phyloP scores from a whole-genome alignment of 2,113 vertebrate species.

The Peromyscus polionotus region DNA sequence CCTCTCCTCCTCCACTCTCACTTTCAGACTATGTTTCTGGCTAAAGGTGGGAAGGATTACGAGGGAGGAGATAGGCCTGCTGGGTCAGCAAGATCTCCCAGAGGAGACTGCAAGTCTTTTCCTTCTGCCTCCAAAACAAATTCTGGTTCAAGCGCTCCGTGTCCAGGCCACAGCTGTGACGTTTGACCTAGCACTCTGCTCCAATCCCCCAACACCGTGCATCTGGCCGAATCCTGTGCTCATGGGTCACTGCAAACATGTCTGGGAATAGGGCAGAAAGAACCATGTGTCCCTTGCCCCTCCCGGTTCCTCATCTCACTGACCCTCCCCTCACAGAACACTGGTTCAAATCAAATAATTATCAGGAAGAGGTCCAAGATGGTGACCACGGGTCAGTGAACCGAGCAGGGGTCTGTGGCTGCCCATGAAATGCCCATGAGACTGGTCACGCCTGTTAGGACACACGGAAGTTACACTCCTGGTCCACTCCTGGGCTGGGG shows the following conservation, averaged over 20 bases:
- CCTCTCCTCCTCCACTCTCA: background rate
- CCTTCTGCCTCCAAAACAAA: background rate
- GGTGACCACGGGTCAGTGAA: no score
- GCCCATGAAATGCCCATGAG: no score
- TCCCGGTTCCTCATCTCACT: fast-evolving
- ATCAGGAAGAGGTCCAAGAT: background rate
- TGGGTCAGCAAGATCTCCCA: background rate
- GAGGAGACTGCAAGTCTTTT: background rate
- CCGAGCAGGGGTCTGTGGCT: background rate
- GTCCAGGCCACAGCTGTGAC: background rate
- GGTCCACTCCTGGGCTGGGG: background rate
- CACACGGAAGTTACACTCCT: background rate
- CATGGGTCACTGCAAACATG: background rate
- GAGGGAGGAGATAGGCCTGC: background rate
- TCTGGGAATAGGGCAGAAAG: background rate
- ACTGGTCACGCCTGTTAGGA: background rate
- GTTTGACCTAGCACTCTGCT: background rate
- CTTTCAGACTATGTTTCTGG: background rate
- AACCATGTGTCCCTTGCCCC: fast-evolving
- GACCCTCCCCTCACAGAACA: background rate
- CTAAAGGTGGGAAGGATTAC: background rate
- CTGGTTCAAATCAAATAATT: background rate
- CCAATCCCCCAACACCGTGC: background rate
- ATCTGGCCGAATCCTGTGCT: background rate
- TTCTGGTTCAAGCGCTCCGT: background rate